phyloP scores from a whole-genome alignment of 1,140 invertebrate species.

The Bombus confusus region DNA sequence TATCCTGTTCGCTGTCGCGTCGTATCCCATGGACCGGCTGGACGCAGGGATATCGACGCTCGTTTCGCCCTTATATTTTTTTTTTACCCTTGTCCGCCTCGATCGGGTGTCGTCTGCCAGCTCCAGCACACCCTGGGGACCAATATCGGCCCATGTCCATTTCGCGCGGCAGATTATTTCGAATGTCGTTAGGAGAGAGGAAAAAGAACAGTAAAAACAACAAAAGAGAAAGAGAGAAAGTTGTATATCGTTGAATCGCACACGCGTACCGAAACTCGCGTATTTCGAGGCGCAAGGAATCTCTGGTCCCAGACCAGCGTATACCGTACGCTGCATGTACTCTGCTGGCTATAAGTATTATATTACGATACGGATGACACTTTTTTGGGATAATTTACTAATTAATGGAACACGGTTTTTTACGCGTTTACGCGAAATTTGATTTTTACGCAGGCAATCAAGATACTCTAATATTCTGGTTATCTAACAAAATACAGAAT shows the following conservation, averaged over 20 bases:
- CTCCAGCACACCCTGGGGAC: slow-evolving; percentile 50
- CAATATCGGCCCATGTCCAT: slow-evolving; percentile 54
- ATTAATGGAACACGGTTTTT: no score
- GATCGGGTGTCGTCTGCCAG: slow-evolving; percentile 37
- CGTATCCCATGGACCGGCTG: background rate
- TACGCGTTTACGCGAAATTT: no score
- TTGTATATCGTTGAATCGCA: background rate
- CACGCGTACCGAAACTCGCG: slow-evolving; percentile 23
- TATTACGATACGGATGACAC: no score
- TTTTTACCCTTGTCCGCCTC: slow-evolving; percentile 7
- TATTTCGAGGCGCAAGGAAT: background rate
- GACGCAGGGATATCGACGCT: slow-evolving; percentile 25
- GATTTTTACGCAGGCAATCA: no score
- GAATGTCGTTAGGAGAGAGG: slow-evolving; percentile 45
- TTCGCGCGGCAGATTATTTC: slow-evolving; percentile 58
- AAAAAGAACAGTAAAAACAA: background rate
- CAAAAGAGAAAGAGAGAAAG: background rate
- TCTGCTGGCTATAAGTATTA: no score
- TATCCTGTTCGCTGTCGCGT: background rate
- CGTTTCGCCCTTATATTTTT: slow-evolving; percentile 14
- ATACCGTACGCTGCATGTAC: no score
- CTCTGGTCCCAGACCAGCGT: background rate
- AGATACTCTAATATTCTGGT: no score
- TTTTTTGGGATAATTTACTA: no score
- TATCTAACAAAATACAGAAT: no score